These are phyloP conservation scores for Rachycentron canadum DNA, from an alignment of 2,797 vertebrate species.

Conservation along the genomic window DNA sequence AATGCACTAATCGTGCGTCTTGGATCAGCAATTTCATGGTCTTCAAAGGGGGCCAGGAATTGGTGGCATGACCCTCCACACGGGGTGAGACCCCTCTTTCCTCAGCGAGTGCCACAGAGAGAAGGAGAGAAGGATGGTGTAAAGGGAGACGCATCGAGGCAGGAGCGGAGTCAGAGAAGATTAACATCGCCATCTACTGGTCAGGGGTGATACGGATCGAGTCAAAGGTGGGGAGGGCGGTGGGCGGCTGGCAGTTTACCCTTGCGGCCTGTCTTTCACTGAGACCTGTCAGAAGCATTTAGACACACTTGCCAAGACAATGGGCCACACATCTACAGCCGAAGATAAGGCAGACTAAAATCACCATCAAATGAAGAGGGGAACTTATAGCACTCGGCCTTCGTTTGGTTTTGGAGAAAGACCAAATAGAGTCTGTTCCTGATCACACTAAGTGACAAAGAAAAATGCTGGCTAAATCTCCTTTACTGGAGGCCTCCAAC, in stretches of 20 bases:
- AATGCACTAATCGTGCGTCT: constrained; percentile 84
- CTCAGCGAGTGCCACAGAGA: constrained; percentile 63
- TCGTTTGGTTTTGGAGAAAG: constrained; percentile 49
- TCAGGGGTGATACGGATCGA: constrained; percentile 32
- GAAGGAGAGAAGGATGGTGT: constrained; percentile 41
- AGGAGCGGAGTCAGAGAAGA: constrained; percentile 79
- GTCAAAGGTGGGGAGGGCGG: constrained; percentile 36
- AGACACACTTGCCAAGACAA: constrained; percentile 82
- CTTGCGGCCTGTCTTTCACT: constrained; percentile 78
- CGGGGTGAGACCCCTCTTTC: constrained; percentile 78
- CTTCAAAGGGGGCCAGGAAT: constrained; percentile 85
- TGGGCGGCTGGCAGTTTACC: constrained; percentile 74
- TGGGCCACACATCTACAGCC: constrained; percentile 79
- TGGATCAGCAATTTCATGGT: constrained; percentile 88
- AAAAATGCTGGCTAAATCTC: constrained; percentile 74
- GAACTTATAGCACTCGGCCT: constrained; percentile 58
- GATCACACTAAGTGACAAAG: constrained; percentile 75
- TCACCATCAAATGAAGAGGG: constrained; percentile 62
- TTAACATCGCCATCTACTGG: constrained; percentile 90
- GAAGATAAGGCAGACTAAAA: constrained; percentile 74
- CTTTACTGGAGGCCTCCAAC: constrained; percentile 66
- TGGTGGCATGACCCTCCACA: constrained; percentile 84
- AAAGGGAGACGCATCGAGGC: constrained; percentile 31
- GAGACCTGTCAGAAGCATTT: constrained; percentile 85
- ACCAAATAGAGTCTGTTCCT: constrained; percentile 64